A percentile compares a stretch with the other conserved stretches of the same genome.
Evolutionary conservation across 2,797 vertebrate species (phyloP).

Genomic region (Tadarida brasiliensis): DNA sequence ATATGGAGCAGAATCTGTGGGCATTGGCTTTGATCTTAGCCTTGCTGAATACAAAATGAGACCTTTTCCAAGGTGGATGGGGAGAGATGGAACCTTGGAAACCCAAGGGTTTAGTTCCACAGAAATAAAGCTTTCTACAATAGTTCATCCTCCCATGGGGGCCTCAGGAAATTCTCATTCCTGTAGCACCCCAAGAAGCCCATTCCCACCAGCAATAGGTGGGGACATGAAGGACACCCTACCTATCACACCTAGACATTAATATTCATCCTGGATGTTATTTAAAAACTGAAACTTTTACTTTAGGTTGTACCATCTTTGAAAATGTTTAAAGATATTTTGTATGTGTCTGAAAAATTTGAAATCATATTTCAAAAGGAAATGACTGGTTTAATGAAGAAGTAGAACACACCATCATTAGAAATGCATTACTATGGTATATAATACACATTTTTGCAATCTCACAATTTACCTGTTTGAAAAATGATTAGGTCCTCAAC

Average conservation of each 20-base stretch:
- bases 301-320: not conserved
- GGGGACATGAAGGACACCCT: not conserved
- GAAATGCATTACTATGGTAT: not conserved
- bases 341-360: not conserved
- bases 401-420: not conserved
- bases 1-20: not conserved
- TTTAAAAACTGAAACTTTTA: not conserved
- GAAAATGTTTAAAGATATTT: not conserved
- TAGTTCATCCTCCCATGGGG: not conserved
- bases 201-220: not conserved
- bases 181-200: not conserved
- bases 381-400: not conserved
- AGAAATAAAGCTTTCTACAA: not conserved
- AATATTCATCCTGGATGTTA: not conserved
- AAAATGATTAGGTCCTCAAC: conserved; percentile 1
- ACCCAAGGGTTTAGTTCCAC: not conserved
- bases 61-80: not conserved
- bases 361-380: not conserved
- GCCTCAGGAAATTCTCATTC: not conserved
- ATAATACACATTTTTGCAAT: not conserved
- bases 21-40: not conserved
- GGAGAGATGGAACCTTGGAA: not conserved
- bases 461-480: not conserved
- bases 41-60: not conserved
- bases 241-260: not conserved